phyloP scores from a whole-genome alignment of 1,140 invertebrate genomes.

The Tigriopus japonicus region DNA sequence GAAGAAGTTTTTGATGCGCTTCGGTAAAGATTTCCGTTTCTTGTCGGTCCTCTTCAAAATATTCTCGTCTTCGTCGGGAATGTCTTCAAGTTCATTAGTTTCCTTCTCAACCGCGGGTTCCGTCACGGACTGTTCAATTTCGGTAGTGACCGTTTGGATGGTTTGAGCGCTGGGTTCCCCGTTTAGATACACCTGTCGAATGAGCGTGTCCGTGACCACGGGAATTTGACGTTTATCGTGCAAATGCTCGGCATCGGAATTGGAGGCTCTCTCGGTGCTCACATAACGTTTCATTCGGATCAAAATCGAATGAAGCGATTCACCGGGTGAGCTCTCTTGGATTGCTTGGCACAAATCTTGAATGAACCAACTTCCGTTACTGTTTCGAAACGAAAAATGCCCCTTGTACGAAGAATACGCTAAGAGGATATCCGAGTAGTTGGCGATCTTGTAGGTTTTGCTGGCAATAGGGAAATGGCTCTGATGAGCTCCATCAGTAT shows the following conservation, averaged over 20 bases:
- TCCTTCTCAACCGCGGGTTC: too few species aligned
- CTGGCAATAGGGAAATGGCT: not conserved
- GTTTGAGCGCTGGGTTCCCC: not conserved
- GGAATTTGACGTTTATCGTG: conserved; percentile 6
- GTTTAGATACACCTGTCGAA: conserved; percentile 2
- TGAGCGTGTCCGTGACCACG: not conserved
- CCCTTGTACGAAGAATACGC: not conserved
- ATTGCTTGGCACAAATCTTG: conserved; percentile 5
- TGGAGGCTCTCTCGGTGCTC: not conserved
- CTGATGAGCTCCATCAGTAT: not conserved
- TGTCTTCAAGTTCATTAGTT: too few species aligned
- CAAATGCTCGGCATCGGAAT: not conserved
- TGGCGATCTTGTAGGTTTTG: conserved; percentile 7
- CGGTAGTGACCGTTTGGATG: too few species aligned
- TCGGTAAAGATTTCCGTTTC: too few species aligned
- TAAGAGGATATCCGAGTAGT: conserved; percentile 7
- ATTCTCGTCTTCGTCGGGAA: too few species aligned
- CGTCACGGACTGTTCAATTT: too few species aligned
- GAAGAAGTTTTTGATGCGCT: too few species aligned
- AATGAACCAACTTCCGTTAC: conserved; percentile 11
- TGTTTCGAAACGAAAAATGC: conserved; percentile 3
- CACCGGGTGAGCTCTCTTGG: not conserved
- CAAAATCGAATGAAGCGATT: not conserved
- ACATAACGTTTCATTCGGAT: not conserved
- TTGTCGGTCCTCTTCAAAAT: too few species aligned